Conservation (phyloP, 1,140 invertebrate genomes). For the Diorhabda carinulata region DNA sequence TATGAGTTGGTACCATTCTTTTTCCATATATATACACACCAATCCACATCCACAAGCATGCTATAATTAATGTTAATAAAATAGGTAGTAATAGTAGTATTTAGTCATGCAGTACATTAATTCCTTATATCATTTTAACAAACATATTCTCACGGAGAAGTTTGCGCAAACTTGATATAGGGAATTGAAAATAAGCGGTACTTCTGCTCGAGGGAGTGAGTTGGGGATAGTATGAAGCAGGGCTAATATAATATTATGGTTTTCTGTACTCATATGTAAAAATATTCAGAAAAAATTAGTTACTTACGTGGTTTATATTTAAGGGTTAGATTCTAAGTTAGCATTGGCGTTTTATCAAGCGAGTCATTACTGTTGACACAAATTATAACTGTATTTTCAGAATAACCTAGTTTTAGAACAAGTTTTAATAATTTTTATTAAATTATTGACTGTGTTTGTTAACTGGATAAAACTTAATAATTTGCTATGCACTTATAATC, state of each 20-base stretch:
- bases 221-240: not conserved
- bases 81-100: not conserved
- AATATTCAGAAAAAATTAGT: not conserved
- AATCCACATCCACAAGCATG: slow-evolving; percentile 23
- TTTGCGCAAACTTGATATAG: slow-evolving; percentile 4
- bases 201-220: slow-evolving; percentile 26
- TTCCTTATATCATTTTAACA: not conserved
- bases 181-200: slow-evolving; percentile 24
- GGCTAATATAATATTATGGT: slow-evolving; percentile 11
- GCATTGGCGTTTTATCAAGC: not conserved
- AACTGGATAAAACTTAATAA: no score
- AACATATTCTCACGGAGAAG: not conserved
- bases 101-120: slow-evolving; percentile 7
- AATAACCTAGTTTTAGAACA: no score
- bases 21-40: slow-evolving; percentile 1
- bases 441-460: no score
- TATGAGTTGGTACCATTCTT: not conserved
- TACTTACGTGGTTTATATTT: slow-evolving; percentile 14
- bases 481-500: no score
- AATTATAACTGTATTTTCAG: no score
- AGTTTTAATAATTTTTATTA: no score
- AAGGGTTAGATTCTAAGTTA: not conserved
- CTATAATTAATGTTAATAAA: slow-evolving; percentile 10
- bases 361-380: no score
- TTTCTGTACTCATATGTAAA: slow-evolving; percentile 6